A percentile compares a stretch with the other conserved stretches of the same genome.
These are phyloP conservation scores for Pseudomugil tenellus DNA, from an alignment of 2,797 vertebrate genomes.

Conservation along the genomic window DNA sequence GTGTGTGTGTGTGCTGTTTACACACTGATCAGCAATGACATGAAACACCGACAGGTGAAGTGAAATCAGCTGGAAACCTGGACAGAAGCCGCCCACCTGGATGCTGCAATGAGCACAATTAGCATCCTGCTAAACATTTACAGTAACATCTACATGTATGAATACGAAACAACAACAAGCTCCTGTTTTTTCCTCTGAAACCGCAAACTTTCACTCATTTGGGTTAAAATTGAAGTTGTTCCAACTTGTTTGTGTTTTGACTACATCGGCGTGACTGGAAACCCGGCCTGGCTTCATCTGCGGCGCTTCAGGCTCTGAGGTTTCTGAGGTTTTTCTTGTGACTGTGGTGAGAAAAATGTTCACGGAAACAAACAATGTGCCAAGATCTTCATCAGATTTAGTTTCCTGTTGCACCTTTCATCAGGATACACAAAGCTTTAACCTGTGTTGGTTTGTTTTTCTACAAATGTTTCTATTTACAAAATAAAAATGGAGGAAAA, in stretches of 20 bases:
- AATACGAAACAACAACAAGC: too few relatives aligned
- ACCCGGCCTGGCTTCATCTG: neutral
- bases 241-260: conserved; percentile 12
- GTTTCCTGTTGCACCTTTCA: neutral
- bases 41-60: neutral
- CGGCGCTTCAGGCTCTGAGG: too few relatives aligned
- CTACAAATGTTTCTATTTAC: neutral
- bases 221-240: neutral
- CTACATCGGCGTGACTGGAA: conserved; percentile 16
- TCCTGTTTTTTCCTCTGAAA: too few relatives aligned
- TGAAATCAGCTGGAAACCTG: neutral
- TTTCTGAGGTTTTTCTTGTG: conserved; percentile 5
- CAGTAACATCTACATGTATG: too few relatives aligned
- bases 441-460: too few relatives aligned
- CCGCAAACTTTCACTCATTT: neutral
- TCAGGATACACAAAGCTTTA: neutral
- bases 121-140: too few relatives aligned
- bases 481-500: too few relatives aligned
- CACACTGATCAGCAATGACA: neutral
- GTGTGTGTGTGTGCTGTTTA: neutral
- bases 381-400: neutral
- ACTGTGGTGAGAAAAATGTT: conserved; percentile 1
- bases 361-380: neutral
- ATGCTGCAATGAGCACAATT: too few relatives aligned
- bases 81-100: too few relatives aligned